Base-by-base conservation (phyloP, 2,113 vertebrate genomes). In the Takifugu flavidus region DNA sequence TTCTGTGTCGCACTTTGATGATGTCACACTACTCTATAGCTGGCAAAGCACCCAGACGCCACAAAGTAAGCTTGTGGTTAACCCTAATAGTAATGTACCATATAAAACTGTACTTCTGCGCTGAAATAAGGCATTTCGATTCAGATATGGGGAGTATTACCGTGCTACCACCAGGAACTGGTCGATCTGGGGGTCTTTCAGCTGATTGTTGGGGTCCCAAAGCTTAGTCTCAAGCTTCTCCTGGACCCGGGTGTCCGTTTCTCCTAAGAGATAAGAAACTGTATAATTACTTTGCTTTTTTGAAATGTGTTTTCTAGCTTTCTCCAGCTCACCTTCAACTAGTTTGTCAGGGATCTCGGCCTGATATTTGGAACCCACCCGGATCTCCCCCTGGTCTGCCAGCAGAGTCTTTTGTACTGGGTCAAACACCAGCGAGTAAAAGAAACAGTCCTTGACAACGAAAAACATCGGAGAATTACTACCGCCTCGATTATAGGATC, bases 371-470 rank as follows among this genome's bases (percentile, higher is more conserved):
- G 94, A 94, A 58, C 95, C 95, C 4, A 98, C 95, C 4, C 95
- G 89, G 60, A 96, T 96, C 86, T 98, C 95, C 0, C 95, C 95
- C 83, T 98, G 95, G 82, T 98, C 95, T 0, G 95, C 95, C 27
- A 98, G 65, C 64, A 98, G 87, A 1, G 95, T 98, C 86, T 96
- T 96, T 77, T 96, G 95, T 25, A 95, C 93, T 0, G 95, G 95
- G 86, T 98, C 95, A 6, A 96, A 98, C 70, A 98, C 95, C 91
- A 98, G 51, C 0, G 95, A 96, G 78, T 98, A 98, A 87, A 96
- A 98, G 80, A 98, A 98, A 52, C 95, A 95, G 75, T 98, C 95
- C 95, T 98, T 74, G 31, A 61, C 10, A 65, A 47, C 8, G 84
- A 27, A 1, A 73, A 13, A 27, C 1, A 39, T 2, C 12, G 0